A percentile compares a stretch with the other conserved stretches of the same genome.
phyloP scores from a whole-genome alignment of 2,888 invertebrate genomes.

The Volucella inanis region DNA sequence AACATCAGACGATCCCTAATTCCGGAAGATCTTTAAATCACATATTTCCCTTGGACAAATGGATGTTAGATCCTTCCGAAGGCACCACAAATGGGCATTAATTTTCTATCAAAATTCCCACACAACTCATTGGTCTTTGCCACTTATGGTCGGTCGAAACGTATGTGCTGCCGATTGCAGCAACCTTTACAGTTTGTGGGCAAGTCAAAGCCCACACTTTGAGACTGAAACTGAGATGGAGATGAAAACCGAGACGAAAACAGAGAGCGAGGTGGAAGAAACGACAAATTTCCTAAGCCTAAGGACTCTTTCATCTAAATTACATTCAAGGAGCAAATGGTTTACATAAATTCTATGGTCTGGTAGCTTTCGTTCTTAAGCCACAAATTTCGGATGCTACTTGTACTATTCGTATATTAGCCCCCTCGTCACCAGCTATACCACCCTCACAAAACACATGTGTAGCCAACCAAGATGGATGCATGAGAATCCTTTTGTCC shows the following conservation, averaged over 20 bases:
- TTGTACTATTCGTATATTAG: no score
- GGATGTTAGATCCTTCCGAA: background rate
- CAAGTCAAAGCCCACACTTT: background rate
- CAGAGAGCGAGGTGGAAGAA: background rate
- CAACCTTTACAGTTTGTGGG: slow-evolving; percentile 61
- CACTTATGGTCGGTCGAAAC: slow-evolving; percentile 66
- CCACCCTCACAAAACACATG: slow-evolving; percentile 17
- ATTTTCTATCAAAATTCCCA: slow-evolving; percentile 64
- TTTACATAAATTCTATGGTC: slow-evolving; percentile 58
- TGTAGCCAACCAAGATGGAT: slow-evolving; percentile 42
- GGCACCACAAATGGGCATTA: slow-evolving; percentile 54
- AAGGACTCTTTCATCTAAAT: slow-evolving; percentile 54
- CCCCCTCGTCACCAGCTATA: background rate
- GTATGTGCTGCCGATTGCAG: slow-evolving; percentile 63
- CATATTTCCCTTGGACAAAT: slow-evolving; percentile 41
- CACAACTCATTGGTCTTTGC: slow-evolving; percentile 65
- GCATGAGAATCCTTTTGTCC: slow-evolving; percentile 48
- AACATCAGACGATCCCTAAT: slow-evolving; percentile 9
- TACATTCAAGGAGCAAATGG: slow-evolving; percentile 47
- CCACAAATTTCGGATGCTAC: slow-evolving; percentile 49
- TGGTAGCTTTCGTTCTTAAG: slow-evolving; percentile 26
- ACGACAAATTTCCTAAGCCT: slow-evolving; percentile 32
- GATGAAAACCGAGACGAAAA: background rate
- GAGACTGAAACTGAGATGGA: background rate
- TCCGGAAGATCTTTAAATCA: slow-evolving; percentile 21